Conservation (phyloP, 1,140 invertebrate genomes). For the Argopecten irradians region DNA sequence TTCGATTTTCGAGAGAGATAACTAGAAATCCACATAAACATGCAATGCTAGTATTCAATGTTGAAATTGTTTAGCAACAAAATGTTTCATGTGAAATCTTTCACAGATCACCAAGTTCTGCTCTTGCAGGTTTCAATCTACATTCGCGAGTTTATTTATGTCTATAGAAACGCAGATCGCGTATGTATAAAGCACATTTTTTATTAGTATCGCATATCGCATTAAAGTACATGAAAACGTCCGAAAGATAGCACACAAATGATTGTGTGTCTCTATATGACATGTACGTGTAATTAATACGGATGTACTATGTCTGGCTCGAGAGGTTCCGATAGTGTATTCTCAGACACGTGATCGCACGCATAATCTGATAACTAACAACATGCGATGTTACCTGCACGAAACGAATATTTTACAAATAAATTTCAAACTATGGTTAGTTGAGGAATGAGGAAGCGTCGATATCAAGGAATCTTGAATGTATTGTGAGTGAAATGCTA, state of each 20-base stretch:
- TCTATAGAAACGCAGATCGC: neutral
- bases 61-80: neutral
- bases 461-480: neutral
- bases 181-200: neutral
- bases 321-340: neutral
- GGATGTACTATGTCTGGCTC: neutral
- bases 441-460: neutral
- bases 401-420: neutral
- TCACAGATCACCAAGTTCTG: neutral
- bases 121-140: neutral
- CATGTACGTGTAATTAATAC: slow-evolving; percentile 15
- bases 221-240: neutral
- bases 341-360: neutral
- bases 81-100: neutral
- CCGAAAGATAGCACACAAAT: neutral
- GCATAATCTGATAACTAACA: neutral
- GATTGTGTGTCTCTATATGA: neutral
- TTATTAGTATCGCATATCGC: neutral
- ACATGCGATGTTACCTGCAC: neutral
- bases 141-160: neutral
- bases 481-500: too few species aligned
- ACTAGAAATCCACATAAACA: neutral
- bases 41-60: neutral
- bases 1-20: neutral
- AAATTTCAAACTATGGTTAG: neutral